A percentile compares a stretch with the other conserved stretches of the same genome.
These are phyloP conservation scores for Abramis brama DNA, from an alignment of 2,113 vertebrate species.

Conservation along the genomic window DNA sequence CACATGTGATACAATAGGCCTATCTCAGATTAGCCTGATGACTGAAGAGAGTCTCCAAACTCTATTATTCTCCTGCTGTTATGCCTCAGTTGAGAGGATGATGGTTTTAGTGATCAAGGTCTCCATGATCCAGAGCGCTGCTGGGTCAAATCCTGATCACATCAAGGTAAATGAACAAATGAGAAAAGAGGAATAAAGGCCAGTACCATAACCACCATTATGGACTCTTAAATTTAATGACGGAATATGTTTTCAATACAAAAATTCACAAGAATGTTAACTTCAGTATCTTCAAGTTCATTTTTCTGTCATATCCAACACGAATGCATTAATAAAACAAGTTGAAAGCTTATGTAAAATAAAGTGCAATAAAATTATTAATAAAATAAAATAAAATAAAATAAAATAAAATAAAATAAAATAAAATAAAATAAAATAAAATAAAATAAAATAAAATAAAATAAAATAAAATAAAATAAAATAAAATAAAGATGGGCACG, in stretches of 20 bases:
- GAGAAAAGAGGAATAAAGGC: neutral
- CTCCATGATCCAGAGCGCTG: neutral
- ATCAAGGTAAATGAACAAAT: constrained; percentile 19
- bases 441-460: too few relatives aligned
- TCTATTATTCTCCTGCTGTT: constrained; percentile 16
- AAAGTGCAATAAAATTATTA: neutral
- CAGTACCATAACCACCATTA: neutral
- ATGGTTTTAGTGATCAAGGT: constrained; percentile 29
- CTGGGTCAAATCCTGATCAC: constrained; percentile 18
- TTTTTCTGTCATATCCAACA: neutral
- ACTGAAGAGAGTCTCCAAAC: constrained; percentile 35
- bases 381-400: too few relatives aligned
- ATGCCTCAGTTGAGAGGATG: constrained; percentile 28
- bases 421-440: too few relatives aligned
- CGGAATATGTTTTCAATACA: neutral
- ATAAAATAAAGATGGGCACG: too few relatives aligned
- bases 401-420: too few relatives aligned
- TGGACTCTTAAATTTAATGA: neutral
- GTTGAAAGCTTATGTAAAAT: neutral
- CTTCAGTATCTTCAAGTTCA: neutral
- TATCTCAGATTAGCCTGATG: constrained; percentile 40
- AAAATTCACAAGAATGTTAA: neutral
- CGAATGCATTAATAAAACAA: neutral
- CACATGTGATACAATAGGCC: constrained; percentile 63
- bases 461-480: too few relatives aligned